Base-by-base conservation (phyloP, 2,888 invertebrate genomes). In the Apoda limacodes region DNA sequence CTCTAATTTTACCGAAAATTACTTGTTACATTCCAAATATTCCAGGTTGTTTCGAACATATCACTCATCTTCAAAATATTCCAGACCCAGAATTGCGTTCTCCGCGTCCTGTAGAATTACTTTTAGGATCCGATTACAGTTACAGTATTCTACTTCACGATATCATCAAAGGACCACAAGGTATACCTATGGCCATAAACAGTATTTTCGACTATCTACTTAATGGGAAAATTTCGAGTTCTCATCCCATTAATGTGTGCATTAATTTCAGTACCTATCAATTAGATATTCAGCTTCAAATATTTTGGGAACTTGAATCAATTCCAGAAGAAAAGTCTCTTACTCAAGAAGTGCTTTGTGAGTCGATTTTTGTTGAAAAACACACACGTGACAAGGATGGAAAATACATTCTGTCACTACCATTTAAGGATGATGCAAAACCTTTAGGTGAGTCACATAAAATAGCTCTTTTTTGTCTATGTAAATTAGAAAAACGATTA, bases 361-460 rank as follows among this genome's bases (percentile, higher is more conserved):
- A 27, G 20, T 27, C 26, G 26, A 19, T 27, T 5, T 27, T 27
- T 20, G 26, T 27, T 20, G 26, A 27, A 9, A 27, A 17, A 13
- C 26, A 27, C n/a, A 27, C 26, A 20, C 17, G 26, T 12, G 26
- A 27, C 19, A 20, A 12, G 7, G 17, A 12, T n/a, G 26, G 26
- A n/a, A 17, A 20, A 4, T 27, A 27, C 20, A 20, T 20, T 5
- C 19, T 27, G 20, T 17, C 26, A 11, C 20, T 27, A 19, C 26
- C 26, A 15, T 27, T 27, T 3, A 27, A 27, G 20, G 12, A 14
- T 12, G 26, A 14, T 20, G 26, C 26, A 9, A 17, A 17, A 11
- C n/a, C 4, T 4, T 27, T 27, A 19, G 26, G 26, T 19, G 3
- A 20, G 17, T 27, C 26, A 4, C 26, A 4, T n/a, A n/a, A n/a